Conservation (phyloP, 2,888 invertebrate species). For the Graphium colonna region DNA sequence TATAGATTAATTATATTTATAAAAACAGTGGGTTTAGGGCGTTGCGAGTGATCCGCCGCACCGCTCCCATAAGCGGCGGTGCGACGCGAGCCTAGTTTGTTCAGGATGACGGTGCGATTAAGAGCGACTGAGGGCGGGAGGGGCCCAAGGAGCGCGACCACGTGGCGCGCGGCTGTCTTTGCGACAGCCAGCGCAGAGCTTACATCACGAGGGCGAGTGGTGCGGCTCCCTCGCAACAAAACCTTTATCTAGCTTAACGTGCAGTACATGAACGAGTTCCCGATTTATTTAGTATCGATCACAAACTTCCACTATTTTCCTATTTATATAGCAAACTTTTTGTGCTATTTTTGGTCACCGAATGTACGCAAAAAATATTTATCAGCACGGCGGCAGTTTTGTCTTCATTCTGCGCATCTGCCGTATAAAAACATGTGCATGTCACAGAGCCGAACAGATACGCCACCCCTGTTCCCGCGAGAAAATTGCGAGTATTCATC, state of each 20-base stretch:
- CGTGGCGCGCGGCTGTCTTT: slow-evolving; percentile 50
- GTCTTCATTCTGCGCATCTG: slow-evolving; percentile 5
- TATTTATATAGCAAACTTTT: too few species aligned
- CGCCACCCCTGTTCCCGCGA: slow-evolving; percentile 50
- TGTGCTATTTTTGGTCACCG: too few species aligned
- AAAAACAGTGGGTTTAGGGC: slow-evolving; percentile 4
- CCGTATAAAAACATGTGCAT: slow-evolving; percentile 35
- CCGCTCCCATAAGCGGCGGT: slow-evolving; percentile 61
- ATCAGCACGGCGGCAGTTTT: slow-evolving; percentile 12
- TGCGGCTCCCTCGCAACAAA: slow-evolving; percentile 42
- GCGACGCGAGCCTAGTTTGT: slow-evolving; percentile 61
- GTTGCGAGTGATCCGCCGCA: slow-evolving; percentile 67
- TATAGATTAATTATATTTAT: background rate
- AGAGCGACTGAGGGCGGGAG: slow-evolving; percentile 35
- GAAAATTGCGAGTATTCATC: slow-evolving; percentile 77
- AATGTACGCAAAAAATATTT: slow-evolving; percentile 10
- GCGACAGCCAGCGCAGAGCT: slow-evolving; percentile 43
- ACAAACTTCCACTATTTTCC: too few species aligned
- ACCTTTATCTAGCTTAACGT: slow-evolving; percentile 40
- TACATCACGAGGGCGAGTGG: slow-evolving; percentile 37
- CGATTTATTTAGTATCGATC: too few species aligned
- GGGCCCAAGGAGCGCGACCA: slow-evolving; percentile 38
- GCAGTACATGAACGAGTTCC: too few species aligned
- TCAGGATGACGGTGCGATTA: slow-evolving; percentile 70
- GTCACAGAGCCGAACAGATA: slow-evolving; percentile 47